Percentiles rank a stretch among this genome's conserved stretches.
phyloP scores from a whole-genome alignment of 35 echinoderm and acorn worm species.

The Apostichopus californicus region DNA sequence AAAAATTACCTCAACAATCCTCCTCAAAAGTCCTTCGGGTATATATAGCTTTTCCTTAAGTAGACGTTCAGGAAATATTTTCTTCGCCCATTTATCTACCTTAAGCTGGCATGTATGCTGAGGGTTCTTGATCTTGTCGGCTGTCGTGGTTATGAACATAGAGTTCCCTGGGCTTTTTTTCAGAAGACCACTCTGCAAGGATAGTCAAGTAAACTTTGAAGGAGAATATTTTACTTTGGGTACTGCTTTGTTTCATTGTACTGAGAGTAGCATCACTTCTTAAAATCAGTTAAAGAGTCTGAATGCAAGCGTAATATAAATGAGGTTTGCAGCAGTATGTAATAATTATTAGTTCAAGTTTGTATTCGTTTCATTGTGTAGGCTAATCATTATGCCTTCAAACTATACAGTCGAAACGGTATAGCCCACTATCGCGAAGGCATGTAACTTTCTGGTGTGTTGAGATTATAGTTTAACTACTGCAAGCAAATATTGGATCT shows the following conservation, averaged over 20 bases:
- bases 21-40: not conserved
- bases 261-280: not conserved
- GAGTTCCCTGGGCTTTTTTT: not conserved
- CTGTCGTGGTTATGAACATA: not conserved
- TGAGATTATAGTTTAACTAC: too few species aligned
- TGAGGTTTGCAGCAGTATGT: not conserved
- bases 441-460: too few species aligned
- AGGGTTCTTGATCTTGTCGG: not conserved
- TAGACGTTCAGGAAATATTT: not conserved
- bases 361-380: too few species aligned
- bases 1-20: constrained; percentile 9
- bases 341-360: too few species aligned
- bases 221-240: not conserved
- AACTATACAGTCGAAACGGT: too few species aligned
- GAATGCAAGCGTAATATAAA: not conserved
- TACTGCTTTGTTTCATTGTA: not conserved
- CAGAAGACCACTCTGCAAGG: not conserved
- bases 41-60: not conserved
- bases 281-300: not conserved
- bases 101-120: not conserved
- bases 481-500: too few species aligned
- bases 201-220: not conserved
- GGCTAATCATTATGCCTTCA: too few species aligned
- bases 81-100: not conserved
- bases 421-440: too few species aligned